Base-by-base conservation (phyloP, 1,140 invertebrate species). In the Micrasema longulum region DNA sequence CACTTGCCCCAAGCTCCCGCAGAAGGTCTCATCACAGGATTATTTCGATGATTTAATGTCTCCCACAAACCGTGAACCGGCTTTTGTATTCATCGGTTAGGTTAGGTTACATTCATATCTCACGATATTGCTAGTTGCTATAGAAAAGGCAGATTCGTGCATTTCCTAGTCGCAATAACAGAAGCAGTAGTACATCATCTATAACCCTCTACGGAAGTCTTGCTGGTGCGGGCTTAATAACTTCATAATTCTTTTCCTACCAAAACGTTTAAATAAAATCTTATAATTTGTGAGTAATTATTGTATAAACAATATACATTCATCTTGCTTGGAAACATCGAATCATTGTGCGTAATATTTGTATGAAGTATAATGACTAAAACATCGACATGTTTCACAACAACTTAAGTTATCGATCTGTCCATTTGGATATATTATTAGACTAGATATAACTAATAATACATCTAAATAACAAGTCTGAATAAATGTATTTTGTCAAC, bases 361-460 rank as follows among this genome's bases (percentile, higher is more conserved):
- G 47, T 67, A 74, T 31, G 26, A 4, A 31, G 26, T 31, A n/a
- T 74, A 71, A 71, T 50, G 68, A 68, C 69, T 72, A 75, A 66
- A 65, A 75, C 74, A 75, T 72, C 74, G 62, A 75, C 52, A 63
- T 69, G n/a, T 71, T 75, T 70, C 74, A 75, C 74, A 75, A 75
- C 74, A 75, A 75, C 50, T 69, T 63, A 4, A 31, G 26, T 31
- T 31, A 31, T 31, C 26, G 26, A 31, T 31, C 2, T 31, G 26
- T 31, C 7, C 7, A 31, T 31, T 31, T 31, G 26, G 26, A 31
- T 31, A 31, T 7, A 31, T 31, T 31, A 31, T 31, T 31, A 31
- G 3, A 31, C 7, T 31, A 31, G 26, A 4, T 31, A 7, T 31
- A 52, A 9, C 69, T 53, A 73, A 71, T 18, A 43, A 41, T 52